Conservation (phyloP, 37 sponge, comb jelly and placozoan genomes). For the Petrosia ficiformis region DNA sequence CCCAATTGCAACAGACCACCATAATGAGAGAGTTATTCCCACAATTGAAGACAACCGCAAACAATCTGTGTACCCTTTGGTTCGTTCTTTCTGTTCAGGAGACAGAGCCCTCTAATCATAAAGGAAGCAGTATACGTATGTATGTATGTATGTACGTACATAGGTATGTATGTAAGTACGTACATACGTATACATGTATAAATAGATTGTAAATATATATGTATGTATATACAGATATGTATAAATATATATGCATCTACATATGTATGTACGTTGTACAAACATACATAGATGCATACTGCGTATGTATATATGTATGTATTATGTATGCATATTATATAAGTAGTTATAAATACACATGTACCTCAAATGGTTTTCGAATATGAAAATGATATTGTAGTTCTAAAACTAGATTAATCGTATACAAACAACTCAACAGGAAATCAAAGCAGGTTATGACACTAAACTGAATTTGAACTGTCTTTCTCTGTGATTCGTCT, state of each 20-base stretch:
- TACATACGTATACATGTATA: too few relatives aligned
- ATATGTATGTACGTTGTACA: too few relatives aligned
- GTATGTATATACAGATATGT: too few relatives aligned
- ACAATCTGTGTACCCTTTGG: background rate
- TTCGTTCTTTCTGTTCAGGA: background rate
- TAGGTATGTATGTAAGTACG: too few relatives aligned
- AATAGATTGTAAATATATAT: too few relatives aligned
- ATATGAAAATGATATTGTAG: slow-evolving; percentile 3
- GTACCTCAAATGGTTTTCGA: slow-evolving; percentile 13
- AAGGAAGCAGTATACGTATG: too few relatives aligned
- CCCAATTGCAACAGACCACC: slow-evolving; percentile 62
- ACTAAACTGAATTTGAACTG: slow-evolving; percentile 10
- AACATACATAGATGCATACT: too few relatives aligned
- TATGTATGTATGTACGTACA: too few relatives aligned
- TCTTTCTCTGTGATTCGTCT: background rate
- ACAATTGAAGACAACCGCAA: slow-evolving; percentile 4
- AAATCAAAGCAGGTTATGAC: slow-evolving; percentile 35
- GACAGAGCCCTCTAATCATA: too few relatives aligned
- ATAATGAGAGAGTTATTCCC: slow-evolving; percentile 35
- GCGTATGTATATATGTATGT: background rate
- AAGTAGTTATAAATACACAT: background rate
- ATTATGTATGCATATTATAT: slow-evolving; percentile 2
- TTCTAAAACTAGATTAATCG: too few relatives aligned
- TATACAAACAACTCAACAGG: slow-evolving; percentile 30
- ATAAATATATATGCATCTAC: too few relatives aligned